phyloP scores from a whole-genome alignment of 2,797 vertebrate species.

The Phoxinus dragarum region DNA sequence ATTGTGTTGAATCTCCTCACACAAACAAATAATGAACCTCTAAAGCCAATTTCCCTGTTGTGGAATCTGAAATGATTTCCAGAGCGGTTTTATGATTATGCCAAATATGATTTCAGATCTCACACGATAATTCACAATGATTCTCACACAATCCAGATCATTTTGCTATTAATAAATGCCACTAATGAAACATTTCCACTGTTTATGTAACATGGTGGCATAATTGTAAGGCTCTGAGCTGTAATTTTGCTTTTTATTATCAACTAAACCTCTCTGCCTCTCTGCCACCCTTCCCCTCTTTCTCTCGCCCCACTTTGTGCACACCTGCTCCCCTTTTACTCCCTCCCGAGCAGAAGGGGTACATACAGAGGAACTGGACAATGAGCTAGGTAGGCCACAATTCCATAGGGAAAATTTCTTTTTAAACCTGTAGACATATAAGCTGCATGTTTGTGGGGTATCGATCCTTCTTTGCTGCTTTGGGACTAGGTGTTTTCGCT shows the following conservation, averaged over 20 bases:
- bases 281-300: slow-evolving; percentile 33
- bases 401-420: slow-evolving; percentile 58
- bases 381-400: slow-evolving; percentile 91
- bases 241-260: slow-evolving; percentile 41
- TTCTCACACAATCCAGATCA: background rate
- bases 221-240: slow-evolving; percentile 27
- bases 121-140: background rate
- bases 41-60: slow-evolving; percentile 5
- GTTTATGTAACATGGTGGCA: background rate
- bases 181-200: background rate
- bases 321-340: slow-evolving; percentile 77
- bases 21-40: slow-evolving; percentile 49
- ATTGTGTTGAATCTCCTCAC: slow-evolving; percentile 55
- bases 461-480: slow-evolving; percentile 10
- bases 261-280: slow-evolving; percentile 29
- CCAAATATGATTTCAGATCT: slow-evolving; percentile 11
- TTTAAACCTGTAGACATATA: background rate
- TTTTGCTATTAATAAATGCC: slow-evolving; percentile 2
- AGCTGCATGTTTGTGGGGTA: background rate
- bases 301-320: slow-evolving; percentile 34
- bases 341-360: slow-evolving; percentile 96
- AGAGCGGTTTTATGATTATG: slow-evolving; percentile 3
- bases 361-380: slow-evolving; percentile 99
- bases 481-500: background rate
- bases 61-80: background rate